Percentiles rank a stretch among this genome's conserved stretches.
These are phyloP conservation scores for Listronotus bonariensis DNA, from an alignment of 1,140 invertebrate genomes.

Conservation along the genomic window DNA sequence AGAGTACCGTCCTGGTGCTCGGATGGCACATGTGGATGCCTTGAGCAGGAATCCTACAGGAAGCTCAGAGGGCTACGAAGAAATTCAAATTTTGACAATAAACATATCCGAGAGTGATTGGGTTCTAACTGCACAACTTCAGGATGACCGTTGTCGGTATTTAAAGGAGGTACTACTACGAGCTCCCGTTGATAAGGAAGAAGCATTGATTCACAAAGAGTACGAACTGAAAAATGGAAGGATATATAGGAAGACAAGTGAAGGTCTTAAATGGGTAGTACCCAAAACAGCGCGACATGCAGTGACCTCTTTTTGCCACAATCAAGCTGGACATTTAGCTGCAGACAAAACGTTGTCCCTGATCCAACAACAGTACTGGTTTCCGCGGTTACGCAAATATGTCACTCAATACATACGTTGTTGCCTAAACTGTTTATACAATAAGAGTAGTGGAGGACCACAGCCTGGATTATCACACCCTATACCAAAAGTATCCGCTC, in stretches of 20 bases:
- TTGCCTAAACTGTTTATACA: constrained; percentile 20
- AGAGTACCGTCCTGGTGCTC: background rate
- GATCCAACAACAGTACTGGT: constrained; percentile 47
- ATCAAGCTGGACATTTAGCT: constrained; percentile 22
- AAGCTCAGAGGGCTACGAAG: no score
- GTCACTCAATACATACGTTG: constrained; percentile 9
- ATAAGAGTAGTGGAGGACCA: constrained; percentile 15
- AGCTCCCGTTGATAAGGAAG: background rate
- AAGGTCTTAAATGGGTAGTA: constrained; percentile 11
- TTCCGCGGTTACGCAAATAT: constrained; percentile 31
- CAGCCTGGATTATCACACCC: constrained; percentile 8
- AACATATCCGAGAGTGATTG: background rate
- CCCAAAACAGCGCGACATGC: constrained; percentile 7
- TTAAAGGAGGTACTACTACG: constrained; percentile 6
- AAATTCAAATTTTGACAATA: no score
- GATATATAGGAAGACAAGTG: constrained; percentile 19
- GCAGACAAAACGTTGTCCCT: background rate
- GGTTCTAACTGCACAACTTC: constrained; percentile 33
- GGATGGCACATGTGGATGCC: background rate
- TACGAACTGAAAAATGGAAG: constrained; percentile 43
- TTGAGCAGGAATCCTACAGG: background rate
- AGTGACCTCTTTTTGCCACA: constrained; percentile 18
- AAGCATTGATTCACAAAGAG: constrained; percentile 30
- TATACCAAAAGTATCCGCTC: constrained; percentile 16
- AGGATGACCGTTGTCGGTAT: constrained; percentile 32